phyloP scores from a whole-genome alignment of 1,140 invertebrate species.

The Anagrus nilaparvatae region DNA sequence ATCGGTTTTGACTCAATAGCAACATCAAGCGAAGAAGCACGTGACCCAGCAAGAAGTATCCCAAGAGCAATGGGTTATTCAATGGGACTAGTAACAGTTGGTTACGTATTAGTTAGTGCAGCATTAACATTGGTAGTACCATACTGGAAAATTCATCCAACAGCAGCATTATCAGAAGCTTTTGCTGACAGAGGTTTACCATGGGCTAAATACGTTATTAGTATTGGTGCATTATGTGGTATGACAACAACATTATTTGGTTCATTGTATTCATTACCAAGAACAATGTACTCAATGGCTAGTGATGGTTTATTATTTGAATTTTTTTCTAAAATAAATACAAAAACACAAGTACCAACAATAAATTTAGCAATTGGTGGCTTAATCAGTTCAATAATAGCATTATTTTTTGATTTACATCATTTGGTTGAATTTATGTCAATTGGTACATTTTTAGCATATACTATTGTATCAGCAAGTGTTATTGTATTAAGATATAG shows the following conservation, averaged over 20 bases:
- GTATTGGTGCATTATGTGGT: slow-evolving; percentile 78
- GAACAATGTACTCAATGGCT: slow-evolving; percentile 84
- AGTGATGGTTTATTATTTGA: slow-evolving; percentile 76
- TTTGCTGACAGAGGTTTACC: slow-evolving; percentile 60
- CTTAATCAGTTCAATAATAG: slow-evolving; percentile 63
- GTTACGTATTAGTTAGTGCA: slow-evolving; percentile 71
- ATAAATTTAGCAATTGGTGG: slow-evolving; percentile 73
- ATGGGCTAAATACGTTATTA: slow-evolving; percentile 83
- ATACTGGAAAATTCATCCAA: slow-evolving; percentile 59
- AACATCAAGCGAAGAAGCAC: slow-evolving; percentile 77
- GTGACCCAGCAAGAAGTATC: slow-evolving; percentile 67
- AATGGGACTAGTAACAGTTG: slow-evolving; percentile 65
- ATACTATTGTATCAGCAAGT: slow-evolving; percentile 81
- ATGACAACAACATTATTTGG: slow-evolving; percentile 82
- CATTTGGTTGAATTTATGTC: slow-evolving; percentile 92
- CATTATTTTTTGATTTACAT: slow-evolving; percentile 78
- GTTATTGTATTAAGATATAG: slow-evolving; percentile 78
- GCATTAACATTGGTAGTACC: slow-evolving; percentile 79
- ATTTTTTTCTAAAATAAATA: slow-evolving; percentile 61
- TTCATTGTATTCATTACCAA: slow-evolving; percentile 71
- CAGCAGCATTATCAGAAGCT: slow-evolving; percentile 75
- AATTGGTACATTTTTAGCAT: slow-evolving; percentile 82
- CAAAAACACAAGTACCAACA: slow-evolving; percentile 73
- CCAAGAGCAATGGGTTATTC: slow-evolving; percentile 71
- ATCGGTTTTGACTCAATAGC: slow-evolving; percentile 83